These are phyloP conservation scores for Amiota minor DNA, from an alignment of 2,888 invertebrate genomes.

Conservation along the genomic window DNA sequence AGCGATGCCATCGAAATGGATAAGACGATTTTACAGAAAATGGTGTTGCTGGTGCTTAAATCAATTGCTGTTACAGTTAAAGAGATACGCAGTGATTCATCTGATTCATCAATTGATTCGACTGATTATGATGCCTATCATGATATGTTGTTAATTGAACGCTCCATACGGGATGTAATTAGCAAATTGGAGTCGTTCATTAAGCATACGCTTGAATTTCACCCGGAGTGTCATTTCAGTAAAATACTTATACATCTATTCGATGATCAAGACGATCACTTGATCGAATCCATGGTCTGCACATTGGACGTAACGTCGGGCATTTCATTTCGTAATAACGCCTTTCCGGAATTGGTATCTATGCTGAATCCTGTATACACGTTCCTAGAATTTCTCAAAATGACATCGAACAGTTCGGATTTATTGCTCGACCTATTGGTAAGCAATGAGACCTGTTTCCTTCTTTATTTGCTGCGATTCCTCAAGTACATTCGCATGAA, in stretches of 20 bases:
- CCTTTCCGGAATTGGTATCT: conserved; percentile 84
- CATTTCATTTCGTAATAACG: conserved; percentile 85
- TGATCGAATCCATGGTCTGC: conserved; percentile 94
- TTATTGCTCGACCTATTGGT: conserved; percentile 88
- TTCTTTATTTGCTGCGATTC: conserved; percentile 87
- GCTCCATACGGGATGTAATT: conserved; percentile 87
- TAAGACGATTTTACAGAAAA: conserved; percentile 87
- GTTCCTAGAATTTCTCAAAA: conserved; percentile 89
- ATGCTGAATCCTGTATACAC: conserved; percentile 90
- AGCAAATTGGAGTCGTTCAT: conserved; percentile 88
- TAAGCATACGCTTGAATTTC: conserved; percentile 85
- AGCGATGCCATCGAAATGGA: conserved; percentile 75
- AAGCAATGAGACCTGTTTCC: conserved; percentile 92
- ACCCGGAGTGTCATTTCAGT: conserved; percentile 89
- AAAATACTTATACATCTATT: conserved; percentile 91
- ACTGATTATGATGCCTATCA: conserved; percentile 90
- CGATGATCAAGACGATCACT: conserved; percentile 91
- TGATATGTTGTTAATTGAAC: conserved; percentile 90
- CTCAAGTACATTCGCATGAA: conserved; percentile 88
- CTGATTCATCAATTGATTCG: conserved; percentile 88
- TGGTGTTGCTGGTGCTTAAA: conserved; percentile 89
- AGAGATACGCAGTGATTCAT: conserved; percentile 89
- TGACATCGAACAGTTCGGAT: conserved; percentile 87
- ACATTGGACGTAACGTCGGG: conserved; percentile 90
- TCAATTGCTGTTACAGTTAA: conserved; percentile 92